Evolutionary conservation across 2,797 vertebrate species (phyloP), one percentile per base, ranked within the genome.

Genomic region (Macropodus opercularis): DNA sequence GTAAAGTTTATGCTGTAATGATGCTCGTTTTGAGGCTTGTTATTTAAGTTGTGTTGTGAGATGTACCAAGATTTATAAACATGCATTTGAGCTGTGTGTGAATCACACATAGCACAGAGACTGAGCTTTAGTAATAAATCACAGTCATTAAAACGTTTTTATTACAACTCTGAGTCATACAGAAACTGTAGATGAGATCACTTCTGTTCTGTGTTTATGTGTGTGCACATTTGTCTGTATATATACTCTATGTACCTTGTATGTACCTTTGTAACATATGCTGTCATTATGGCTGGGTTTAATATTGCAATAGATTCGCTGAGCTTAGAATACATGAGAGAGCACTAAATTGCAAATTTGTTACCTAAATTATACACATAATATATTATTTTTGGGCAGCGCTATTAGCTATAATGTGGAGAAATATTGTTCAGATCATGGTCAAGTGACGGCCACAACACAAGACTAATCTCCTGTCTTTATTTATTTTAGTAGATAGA

Each of bases 151-250:
- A 65, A 36, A 62, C 74, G 72, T 71, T 61, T 34, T 88, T 59
- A 80, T 87, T 87, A 85, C 56, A 41, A 34, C 19, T 27, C 36
- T 83, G 85, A 87, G 67, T 90, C 83, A 86, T 24, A 68, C 58
- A 76, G 76, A 83, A 69, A 74, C 78, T 49, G 18, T 35, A 42
- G 60, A 27, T 87, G 82, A 88, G 57, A 66, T 85, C 76, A 84
- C 31, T 35, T 63, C 61, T 14, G 3, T 26, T 31, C 31, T 24
- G n/a, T 31, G 15, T 58, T 38, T 46, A 21, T 50, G 49, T 46
- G 23, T 10, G 13, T 8, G 22, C 7, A 11, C 6, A 1, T 46
- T 22, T 32, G 1, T 19, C 9, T 24, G n/a, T 36, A 8, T 26
- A 2, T n/a, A n/a, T n/a, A n/a, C n/a, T 24, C 4, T 23, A 17